Percentiles rank a stretch among this genome's conserved stretches.
These are phyloP conservation scores for Patella pellucida DNA, from an alignment of 2,888 invertebrate genomes.

Conservation along the genomic window DNA sequence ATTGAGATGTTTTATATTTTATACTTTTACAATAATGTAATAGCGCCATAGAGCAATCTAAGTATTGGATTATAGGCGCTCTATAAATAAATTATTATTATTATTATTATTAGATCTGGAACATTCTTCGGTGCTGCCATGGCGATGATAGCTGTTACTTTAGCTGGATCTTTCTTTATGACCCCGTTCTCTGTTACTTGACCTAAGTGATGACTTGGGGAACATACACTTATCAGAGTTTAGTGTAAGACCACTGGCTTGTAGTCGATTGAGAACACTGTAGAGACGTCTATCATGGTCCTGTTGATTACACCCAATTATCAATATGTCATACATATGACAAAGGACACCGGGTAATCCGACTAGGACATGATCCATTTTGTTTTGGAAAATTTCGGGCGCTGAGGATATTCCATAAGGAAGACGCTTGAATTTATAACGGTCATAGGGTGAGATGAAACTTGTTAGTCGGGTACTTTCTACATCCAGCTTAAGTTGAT, in stretches of 20 bases:
- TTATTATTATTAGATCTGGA: no score
- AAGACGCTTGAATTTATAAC: slow-evolving; percentile 36
- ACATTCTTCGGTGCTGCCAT: no score
- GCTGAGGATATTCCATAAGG: no score
- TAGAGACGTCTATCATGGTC: slow-evolving; percentile 23
- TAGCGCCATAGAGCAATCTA: no score
- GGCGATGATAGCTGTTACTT: no score
- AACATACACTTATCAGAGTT: slow-evolving; percentile 35
- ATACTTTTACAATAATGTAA: no score
- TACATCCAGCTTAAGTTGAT: slow-evolving; percentile 21
- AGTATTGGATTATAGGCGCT: no score
- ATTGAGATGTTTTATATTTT: no score
- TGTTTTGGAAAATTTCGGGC: slow-evolving; percentile 69
- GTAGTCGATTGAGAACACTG: slow-evolving; percentile 8
- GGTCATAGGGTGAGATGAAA: slow-evolving; percentile 42
- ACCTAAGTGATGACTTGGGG: slow-evolving; percentile 23
- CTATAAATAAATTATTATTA: no score
- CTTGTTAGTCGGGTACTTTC: slow-evolving; percentile 32
- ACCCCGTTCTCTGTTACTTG: slow-evolving; percentile 32
- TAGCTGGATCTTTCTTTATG: no score
- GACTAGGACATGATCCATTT: slow-evolving; percentile 48
- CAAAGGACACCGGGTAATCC: slow-evolving; percentile 30
- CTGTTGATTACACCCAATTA: slow-evolving; percentile 17
- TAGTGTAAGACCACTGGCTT: slow-evolving; percentile 25
- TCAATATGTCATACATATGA: slow-evolving; percentile 38